Percentiles rank a stretch among this genome's conserved stretches.
These are phyloP conservation scores for Lepilemur ruficaudatus DNA, from an alignment of 2,797 vertebrate species.

Conservation along the genomic window DNA sequence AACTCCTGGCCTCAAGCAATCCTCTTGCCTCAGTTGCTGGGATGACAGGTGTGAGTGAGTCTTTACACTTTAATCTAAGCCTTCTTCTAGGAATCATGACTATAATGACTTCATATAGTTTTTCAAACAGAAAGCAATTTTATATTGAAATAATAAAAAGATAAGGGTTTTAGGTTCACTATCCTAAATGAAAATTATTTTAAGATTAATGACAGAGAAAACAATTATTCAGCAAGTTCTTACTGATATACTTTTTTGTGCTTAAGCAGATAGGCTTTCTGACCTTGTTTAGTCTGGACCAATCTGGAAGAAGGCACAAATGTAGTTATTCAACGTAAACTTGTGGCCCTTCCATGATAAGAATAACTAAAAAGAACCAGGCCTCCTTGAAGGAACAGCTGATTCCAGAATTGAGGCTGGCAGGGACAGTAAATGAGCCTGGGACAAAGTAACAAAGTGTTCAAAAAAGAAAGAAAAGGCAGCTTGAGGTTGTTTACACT, in stretches of 20 bases:
- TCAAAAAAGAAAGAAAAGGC: not conserved
- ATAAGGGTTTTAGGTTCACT: not conserved
- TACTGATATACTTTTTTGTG: not conserved
- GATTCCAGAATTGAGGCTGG: not conserved
- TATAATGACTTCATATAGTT: not conserved
- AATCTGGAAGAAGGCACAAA: not conserved
- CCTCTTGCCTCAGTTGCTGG: not conserved
- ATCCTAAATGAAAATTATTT: not conserved
- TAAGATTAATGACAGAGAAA: not conserved
- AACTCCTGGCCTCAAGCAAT: not conserved
- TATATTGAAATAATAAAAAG: not conserved
- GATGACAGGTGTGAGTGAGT: not conserved
- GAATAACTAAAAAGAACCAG: not conserved
- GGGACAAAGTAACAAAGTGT: not conserved
- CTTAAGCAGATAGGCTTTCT: not conserved
- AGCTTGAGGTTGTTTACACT: not conserved
- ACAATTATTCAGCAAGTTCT: not conserved
- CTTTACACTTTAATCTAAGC: not conserved
- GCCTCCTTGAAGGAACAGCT: not conserved
- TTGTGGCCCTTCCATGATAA: not conserved
- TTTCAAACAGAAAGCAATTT: not conserved
- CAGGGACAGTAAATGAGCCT: not conserved
- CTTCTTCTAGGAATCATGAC: constrained; percentile 28
- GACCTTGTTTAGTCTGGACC: not conserved
- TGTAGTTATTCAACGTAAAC: not conserved